Percentiles rank a stretch among this genome's conserved stretches.
phyloP scores from a whole-genome alignment of 2,888 invertebrate genomes.

The Drosophila trichaetosa region DNA sequence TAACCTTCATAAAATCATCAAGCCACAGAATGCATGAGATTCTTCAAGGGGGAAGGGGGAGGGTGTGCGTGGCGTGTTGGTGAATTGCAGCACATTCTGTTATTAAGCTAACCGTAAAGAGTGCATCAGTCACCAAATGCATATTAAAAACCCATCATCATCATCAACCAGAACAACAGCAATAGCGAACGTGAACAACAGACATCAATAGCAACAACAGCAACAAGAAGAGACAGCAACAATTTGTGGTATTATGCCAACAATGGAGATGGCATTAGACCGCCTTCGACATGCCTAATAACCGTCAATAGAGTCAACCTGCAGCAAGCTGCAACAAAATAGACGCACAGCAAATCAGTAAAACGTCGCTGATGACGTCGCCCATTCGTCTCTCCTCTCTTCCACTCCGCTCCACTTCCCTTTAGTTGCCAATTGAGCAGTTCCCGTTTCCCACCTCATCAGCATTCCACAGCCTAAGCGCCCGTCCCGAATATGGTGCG shows the following conservation, averaged over 20 bases:
- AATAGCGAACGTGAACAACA: conserved; percentile 31
- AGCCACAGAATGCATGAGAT: not conserved
- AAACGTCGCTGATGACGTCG: conserved; percentile 55
- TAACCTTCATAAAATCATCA: not conserved
- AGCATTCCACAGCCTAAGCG: conserved; percentile 61
- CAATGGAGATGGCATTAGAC: conserved; percentile 68
- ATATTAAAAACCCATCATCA: conserved; percentile 79
- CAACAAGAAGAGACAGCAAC: conserved; percentile 25
- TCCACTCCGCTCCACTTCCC: conserved; percentile 17
- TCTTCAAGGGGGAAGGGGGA: not conserved
- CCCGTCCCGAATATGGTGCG: conserved; percentile 50
- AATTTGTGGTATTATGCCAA: conserved; percentile 43
- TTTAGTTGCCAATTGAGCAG: conserved; percentile 8
- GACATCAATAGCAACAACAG: conserved; percentile 18
- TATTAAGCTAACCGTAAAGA: conserved; percentile 75
- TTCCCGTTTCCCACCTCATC: conserved; percentile 54
- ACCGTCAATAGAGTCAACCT: conserved; percentile 74
- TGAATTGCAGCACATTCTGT: conserved; percentile 41
- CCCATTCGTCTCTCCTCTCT: conserved; percentile 15
- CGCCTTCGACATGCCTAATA: conserved; percentile 80
- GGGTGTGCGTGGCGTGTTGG: conserved; percentile 15
- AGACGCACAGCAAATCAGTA: conserved; percentile 31
- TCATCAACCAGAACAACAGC: conserved; percentile 63
- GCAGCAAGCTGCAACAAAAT: conserved; percentile 12
- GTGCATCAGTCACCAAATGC: conserved; percentile 73